A percentile compares a stretch with the other conserved stretches of the same genome.
Conservation (phyloP, 2,113 vertebrate species). For the Cricetomys ansorgei region DNA sequence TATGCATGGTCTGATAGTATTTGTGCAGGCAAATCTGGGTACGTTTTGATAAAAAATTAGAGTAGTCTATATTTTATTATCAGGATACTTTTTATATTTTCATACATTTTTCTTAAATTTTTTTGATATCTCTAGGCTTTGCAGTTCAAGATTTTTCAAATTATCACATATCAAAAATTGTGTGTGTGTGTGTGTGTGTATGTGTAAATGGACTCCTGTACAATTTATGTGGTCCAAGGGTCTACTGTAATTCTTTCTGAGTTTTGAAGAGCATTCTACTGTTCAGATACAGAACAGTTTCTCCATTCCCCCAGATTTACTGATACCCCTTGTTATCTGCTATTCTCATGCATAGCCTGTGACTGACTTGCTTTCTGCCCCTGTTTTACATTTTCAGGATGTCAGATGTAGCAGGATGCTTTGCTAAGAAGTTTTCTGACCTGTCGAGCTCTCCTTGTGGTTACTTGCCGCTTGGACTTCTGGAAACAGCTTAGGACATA, state of each 20-base stretch:
- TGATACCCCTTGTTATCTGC: background rate
- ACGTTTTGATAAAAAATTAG: background rate
- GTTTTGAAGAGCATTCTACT: slow-evolving; percentile 5
- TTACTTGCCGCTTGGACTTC: no score
- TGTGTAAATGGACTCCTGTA: background rate
- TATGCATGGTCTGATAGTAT: background rate
- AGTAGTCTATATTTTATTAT: background rate
- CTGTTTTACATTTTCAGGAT: slow-evolving; percentile 7
- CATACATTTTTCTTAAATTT: background rate
- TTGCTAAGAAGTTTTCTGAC: no score
- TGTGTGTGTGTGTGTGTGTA: background rate
- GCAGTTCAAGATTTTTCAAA: background rate
- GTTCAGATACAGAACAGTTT: background rate
- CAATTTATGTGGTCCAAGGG: background rate
- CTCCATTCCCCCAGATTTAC: background rate
- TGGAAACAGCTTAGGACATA: no score
- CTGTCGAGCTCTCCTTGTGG: no score
- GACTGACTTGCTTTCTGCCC: background rate
- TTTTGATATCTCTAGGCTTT: background rate
- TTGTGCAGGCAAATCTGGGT: background rate
- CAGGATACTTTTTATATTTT: background rate
- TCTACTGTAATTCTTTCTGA: background rate
- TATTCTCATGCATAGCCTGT: background rate
- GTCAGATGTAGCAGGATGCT: no score
- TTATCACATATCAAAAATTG: background rate